Evolutionary conservation across 37 sponge, comb jelly and placozoan species (phyloP), one percentile per base, ranked within the genome.

Genomic region (Ephydatia muelleri): DNA sequence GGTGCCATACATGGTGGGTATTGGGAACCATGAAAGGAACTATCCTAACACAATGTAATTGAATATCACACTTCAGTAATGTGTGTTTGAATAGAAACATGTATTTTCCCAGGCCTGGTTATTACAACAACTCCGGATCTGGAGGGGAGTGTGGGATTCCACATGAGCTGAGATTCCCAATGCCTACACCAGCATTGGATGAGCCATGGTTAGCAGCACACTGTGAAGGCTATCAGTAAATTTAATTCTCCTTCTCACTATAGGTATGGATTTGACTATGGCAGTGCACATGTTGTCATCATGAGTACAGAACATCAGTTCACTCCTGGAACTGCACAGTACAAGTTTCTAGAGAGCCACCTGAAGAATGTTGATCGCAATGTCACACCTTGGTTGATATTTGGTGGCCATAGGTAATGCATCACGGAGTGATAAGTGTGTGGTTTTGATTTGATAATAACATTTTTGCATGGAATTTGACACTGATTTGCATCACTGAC

Each of bases 61-160:
- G 57, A 57, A 21, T 19, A 57, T 57, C 1, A 43, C 47, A 43
- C 47, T 8, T 43, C 4, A 43, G 47, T n/a, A n/a, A n/a, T n/a
- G 47, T 4, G 6, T 43, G 47, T 43, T 43, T 43, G 47, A 43
- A 43, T 43, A 43, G 47, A 43, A 43, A 11, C 47, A 43, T 43
- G 4, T 14, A 1, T 57, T 13, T 57, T 16, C 16, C 16, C 57
- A 57, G 57, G 57, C 57, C 57, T 57, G 57, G 57, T 27, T 83
- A 73, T 38, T 83, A 70, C 47, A 40, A 72, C 31, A 64, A 86
- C 37, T 11, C 69, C 28, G 93, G 89, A 21, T 94, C 95, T 22
- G 89, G 86, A 48, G 95, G 95, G 1, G 95, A 94, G 92, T 94
- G 95, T 80, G 95, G 89, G 22, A 73, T 94, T 22, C 92, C 95